Conservation (phyloP, 2,888 invertebrate genomes). For the Metellina segmentata region DNA sequence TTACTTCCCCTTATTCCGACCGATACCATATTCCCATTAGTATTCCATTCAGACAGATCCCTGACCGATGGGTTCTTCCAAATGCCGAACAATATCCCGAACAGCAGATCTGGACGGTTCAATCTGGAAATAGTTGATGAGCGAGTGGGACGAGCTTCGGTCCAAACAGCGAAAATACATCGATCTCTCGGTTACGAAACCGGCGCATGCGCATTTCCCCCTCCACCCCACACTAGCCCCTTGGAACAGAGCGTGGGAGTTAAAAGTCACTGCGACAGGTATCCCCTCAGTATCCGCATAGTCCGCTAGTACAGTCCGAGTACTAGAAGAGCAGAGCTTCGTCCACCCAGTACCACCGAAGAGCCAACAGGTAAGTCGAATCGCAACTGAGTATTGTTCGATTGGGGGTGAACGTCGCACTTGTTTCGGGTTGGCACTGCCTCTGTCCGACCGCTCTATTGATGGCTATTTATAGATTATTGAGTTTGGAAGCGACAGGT, state of each 20-base stretch:
- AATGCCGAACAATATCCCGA: too few species aligned
- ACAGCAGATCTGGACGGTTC: not conserved
- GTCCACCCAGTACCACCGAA: slow-evolving; percentile 2
- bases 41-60: too few species aligned
- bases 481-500: slow-evolving; percentile 2
- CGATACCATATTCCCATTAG: too few species aligned
- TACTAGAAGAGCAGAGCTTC: slow-evolving; percentile 16
- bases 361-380: slow-evolving; percentile 5
- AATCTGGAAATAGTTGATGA: slow-evolving; percentile 31
- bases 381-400: not conserved
- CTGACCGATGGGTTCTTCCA: too few species aligned
- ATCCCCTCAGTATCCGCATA: slow-evolving; percentile 43
- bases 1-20: too few species aligned
- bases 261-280: slow-evolving; percentile 53
- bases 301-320: slow-evolving; percentile 26
- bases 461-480: slow-evolving; percentile 50
- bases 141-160: slow-evolving; percentile 7
- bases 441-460: not conserved
- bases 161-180: slow-evolving; percentile 28
- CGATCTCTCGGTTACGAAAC: slow-evolving; percentile 20
- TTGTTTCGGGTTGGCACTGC: not conserved
- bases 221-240: not conserved
- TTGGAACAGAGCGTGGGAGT: slow-evolving; percentile 11
- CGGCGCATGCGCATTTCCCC: slow-evolving; percentile 11
- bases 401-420: not conserved